Conservation (phyloP, 2,113 vertebrate species). For the Limanda limanda region DNA sequence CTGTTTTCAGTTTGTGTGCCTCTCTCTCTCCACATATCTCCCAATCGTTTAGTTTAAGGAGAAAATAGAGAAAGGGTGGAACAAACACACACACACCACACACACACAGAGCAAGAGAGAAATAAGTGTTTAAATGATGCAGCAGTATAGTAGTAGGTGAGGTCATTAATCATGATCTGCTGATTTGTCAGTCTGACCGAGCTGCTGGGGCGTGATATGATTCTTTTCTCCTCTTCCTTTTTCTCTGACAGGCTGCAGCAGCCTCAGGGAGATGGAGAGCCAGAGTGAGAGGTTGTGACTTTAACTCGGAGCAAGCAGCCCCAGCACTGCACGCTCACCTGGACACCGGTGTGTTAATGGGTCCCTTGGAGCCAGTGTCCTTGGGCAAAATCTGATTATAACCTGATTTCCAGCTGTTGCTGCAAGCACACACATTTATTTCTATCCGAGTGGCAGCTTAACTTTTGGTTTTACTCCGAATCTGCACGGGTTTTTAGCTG, state of each 20-base stretch:
- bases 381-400: slow-evolving; percentile 65
- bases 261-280: slow-evolving; percentile 42
- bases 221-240: slow-evolving; percentile 18
- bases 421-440: slow-evolving; percentile 1
- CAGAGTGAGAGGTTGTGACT: slow-evolving; percentile 36
- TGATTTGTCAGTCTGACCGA: slow-evolving; percentile 48
- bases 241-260: slow-evolving; percentile 24
- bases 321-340: slow-evolving; percentile 47
- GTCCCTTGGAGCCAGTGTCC: slow-evolving; percentile 64
- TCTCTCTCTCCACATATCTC: slow-evolving; percentile 25
- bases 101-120: slow-evolving; percentile 5
- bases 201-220: slow-evolving; percentile 35
- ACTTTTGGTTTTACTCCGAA: slow-evolving; percentile 11
- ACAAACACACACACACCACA: not conserved
- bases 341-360: slow-evolving; percentile 62
- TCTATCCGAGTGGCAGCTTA: slow-evolving; percentile 4
- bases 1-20: slow-evolving; percentile 53
- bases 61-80: not conserved
- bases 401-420: slow-evolving; percentile 49
- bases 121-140: slow-evolving; percentile 35
- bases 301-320: slow-evolving; percentile 47
- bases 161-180: slow-evolving; percentile 50
- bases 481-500: slow-evolving; percentile 11
- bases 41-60: slow-evolving; percentile 14
- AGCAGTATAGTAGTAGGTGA: slow-evolving; percentile 20